Base-by-base conservation (phyloP, 2,888 invertebrate genomes). In the Tupiocoris notatus region DNA sequence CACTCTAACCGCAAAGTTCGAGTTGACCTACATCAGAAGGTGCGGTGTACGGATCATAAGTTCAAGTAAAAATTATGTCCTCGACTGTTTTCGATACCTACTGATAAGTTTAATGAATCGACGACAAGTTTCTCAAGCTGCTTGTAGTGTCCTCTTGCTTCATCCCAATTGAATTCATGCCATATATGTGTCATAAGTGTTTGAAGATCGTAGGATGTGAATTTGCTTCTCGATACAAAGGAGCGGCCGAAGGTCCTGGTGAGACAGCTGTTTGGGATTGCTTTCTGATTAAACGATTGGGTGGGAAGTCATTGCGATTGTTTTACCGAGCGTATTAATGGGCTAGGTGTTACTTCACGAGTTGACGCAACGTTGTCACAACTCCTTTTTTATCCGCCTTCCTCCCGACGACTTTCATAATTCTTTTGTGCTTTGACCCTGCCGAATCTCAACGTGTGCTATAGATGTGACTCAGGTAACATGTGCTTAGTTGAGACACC, bases 351-450 rank as follows among this genome's bases (percentile, higher is more conserved):
- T 39, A 7, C 39, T 12, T 39, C 3, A 39, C 39, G 39, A 39
- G 23, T 58, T 70, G 70, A 59, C 70, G 70, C 70, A 70, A 70
- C 22, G 25, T 70, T 70, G 59, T 24, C 70, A 59, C 70, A 70
- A 70, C 70, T 59, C 22, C 59, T 70, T 58, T 20, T 70, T 25
- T 21, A 24, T 24, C 58, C 18, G 9, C 56, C 54, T n/a, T n/a
- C n/a, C n/a, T n/a, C 39, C 39, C 39, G 39, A 12, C 39, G 57
- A 70, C 70, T 70, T 70, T 70, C 70, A 70, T 59, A 70, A 70
- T 68, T 21, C 56, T 67, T 56, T 70, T 59, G 59, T 70, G 23
- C 20, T 70, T 23, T 16, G 16, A 67, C 21, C 59, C 59, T 16
- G 22, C 18, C n/a, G 7, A 22, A 23, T 21, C 23, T 70, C 23